Evolutionary conservation across 2,113 vertebrate species (phyloP).

Genomic region (Abramis brama): DNA sequence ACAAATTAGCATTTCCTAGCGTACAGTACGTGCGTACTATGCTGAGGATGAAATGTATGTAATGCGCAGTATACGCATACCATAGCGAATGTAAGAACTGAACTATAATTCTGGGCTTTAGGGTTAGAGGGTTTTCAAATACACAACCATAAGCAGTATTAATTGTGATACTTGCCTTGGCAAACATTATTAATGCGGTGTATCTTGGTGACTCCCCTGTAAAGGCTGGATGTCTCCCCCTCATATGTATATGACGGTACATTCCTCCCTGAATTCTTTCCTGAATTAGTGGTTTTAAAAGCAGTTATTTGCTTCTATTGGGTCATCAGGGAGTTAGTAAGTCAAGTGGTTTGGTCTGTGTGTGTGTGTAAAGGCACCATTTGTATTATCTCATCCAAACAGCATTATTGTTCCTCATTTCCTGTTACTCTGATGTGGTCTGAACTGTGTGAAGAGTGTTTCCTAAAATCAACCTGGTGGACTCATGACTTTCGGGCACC

Average conservation of each 20-base stretch:
- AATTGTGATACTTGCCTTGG: background rate
- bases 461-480: constrained; percentile 23
- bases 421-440: constrained; percentile 30
- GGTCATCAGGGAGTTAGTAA: constrained; percentile 24
- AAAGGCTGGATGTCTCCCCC: constrained; percentile 56
- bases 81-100: background rate
- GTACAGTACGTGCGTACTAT: background rate
- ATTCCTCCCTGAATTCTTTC: constrained; percentile 27
- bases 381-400: constrained; percentile 3
- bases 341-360: constrained; percentile 11
- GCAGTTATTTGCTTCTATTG: background rate
- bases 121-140: background rate
- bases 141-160: background rate
- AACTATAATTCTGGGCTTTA: background rate
- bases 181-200: background rate
- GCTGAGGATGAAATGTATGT: background rate
- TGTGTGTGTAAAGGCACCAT: constrained; percentile 35
- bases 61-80: background rate
- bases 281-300: constrained; percentile 17
- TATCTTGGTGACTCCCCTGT: background rate
- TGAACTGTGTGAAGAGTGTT: constrained; percentile 13
- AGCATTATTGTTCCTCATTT: constrained; percentile 18
- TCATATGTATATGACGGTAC: constrained; percentile 55
- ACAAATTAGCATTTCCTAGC: background rate
- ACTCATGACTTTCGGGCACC: constrained; percentile 1